Evolutionary conservation across 2,113 vertebrate species (phyloP).

Genomic region (Spea bombifrons): DNA sequence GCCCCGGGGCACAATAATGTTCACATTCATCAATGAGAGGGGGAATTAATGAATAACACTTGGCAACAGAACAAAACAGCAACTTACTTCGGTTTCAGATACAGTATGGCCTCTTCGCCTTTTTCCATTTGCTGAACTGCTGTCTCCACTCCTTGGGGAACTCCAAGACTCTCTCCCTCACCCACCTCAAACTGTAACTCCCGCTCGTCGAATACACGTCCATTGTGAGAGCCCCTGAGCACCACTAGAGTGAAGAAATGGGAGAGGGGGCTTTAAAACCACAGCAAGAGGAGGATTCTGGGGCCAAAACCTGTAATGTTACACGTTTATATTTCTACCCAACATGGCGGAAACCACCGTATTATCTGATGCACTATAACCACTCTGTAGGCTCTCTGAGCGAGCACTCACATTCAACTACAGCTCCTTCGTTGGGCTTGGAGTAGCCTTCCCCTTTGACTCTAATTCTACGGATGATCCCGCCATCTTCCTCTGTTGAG

Average conservation of each 20-base stretch:
- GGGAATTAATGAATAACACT: too few species aligned
- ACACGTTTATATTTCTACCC: too few species aligned
- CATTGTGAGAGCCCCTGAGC: constrained; percentile 73
- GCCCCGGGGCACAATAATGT: too few species aligned
- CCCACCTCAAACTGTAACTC: constrained; percentile 89
- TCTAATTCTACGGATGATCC: constrained; percentile 84
- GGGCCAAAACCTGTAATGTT: too few species aligned
- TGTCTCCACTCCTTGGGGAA: constrained; percentile 85
- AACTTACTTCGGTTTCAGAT: constrained; percentile 83
- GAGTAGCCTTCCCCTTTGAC: constrained; percentile 87
- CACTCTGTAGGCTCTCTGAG: not conserved
- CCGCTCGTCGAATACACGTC: constrained; percentile 78
- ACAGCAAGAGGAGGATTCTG: too few species aligned
- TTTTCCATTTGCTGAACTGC: constrained; percentile 92
- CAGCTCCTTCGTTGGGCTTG: constrained; percentile 88
- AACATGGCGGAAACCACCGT: too few species aligned
- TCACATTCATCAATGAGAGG: too few species aligned
- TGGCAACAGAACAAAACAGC: too few species aligned
- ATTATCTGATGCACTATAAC: too few species aligned
- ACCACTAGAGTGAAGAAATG: constrained; percentile 65
- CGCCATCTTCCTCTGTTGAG: constrained; percentile 86
- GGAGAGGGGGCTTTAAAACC: not conserved
- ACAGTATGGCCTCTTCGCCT: constrained; percentile 81
- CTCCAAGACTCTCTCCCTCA: constrained; percentile 78
- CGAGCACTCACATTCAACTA: constrained; percentile 81